Base-by-base conservation (phyloP, 2,797 vertebrate species). In the Labeo calbasu region DNA sequence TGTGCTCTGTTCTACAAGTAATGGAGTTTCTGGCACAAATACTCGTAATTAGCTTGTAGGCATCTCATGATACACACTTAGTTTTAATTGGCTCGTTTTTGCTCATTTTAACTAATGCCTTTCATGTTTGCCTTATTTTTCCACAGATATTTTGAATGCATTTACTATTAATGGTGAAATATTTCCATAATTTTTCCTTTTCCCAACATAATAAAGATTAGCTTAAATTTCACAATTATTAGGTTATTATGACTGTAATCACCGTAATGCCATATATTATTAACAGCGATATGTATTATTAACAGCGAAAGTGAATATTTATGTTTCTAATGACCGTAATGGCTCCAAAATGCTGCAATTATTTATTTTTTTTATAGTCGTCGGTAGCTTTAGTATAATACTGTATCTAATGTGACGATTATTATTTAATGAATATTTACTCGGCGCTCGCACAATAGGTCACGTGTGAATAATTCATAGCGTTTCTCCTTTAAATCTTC, bases 111-210 rank as follows among this genome's bases (percentile, higher is more conserved):
- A 91, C 90, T 95, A 94, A 94, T 93, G 91, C 89, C 90, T 93
- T 94, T 92, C 87, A 91, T 92, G 89, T 92, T 92, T 91, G 84
- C 84, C 88, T 91, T 91, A 91, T 91, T 92, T 93, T 93, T 90
- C 89, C 88, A 36, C 70, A 90, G 89, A 89, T 92, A 89, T 91
- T 93, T 92, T 91, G 88, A 90, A 91, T 77, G 84, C 85, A 87
- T 88, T 91, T 87, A 87, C 92, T 94, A 92, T 94, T 93, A 94
- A 94, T 94, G 93, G 92, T 92, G 87, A 92, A 89, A 89, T 83
- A 94, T 95, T 94, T 94, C 91, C 93, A 94, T 94, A 95, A 94
- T 93, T 94, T 87, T 88, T 87, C 89, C 90, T 91, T 92, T 94
- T 91, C 90, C 93, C 92, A 86, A 89, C 92, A 90, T 94, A 93